Evolutionary conservation across 2,113 vertebrate species (phyloP).

Genomic region (Gadus chalcogrammus): DNA sequence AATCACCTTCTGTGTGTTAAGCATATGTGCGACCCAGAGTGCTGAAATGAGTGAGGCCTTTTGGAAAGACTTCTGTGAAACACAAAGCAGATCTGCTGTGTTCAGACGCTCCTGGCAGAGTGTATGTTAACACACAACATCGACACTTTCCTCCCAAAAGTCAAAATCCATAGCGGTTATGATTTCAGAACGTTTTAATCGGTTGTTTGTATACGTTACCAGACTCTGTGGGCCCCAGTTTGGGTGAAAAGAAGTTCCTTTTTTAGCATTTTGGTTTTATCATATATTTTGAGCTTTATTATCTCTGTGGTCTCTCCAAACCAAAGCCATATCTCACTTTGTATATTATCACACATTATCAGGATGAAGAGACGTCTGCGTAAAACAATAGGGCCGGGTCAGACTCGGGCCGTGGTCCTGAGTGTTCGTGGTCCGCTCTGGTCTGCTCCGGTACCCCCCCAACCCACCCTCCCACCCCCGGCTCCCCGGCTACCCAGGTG

Average conservation of each 20-base stretch:
- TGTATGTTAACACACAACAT: slow-evolving; percentile 36
- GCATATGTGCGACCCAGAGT: slow-evolving; percentile 31
- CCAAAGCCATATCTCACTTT: background rate
- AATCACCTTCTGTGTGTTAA: slow-evolving; percentile 25
- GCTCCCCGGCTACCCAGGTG: slow-evolving; percentile 17
- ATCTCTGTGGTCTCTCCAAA: background rate
- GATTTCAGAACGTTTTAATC: slow-evolving; percentile 66
- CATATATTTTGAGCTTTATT: background rate
- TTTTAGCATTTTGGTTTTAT: slow-evolving; percentile 4
- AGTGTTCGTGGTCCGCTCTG: slow-evolving; percentile 17
- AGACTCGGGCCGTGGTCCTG: background rate
- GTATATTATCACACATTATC: background rate
- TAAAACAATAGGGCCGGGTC: background rate
- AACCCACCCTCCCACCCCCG: background rate
- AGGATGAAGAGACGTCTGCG: background rate
- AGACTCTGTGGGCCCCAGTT: slow-evolving; percentile 52
- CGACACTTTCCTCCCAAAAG: slow-evolving; percentile 12
- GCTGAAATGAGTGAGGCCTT: slow-evolving; percentile 27
- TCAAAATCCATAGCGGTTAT: slow-evolving; percentile 40
- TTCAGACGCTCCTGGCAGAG: slow-evolving; percentile 32
- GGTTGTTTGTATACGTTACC: slow-evolving; percentile 61
- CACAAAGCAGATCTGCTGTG: slow-evolving; percentile 44
- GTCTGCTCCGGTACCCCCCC: slow-evolving; percentile 23
- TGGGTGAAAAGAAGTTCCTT: slow-evolving; percentile 15
- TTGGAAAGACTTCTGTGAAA: slow-evolving; percentile 57